Conservation (phyloP, 2,797 vertebrate genomes). For the Anguilla megastoma region DNA sequence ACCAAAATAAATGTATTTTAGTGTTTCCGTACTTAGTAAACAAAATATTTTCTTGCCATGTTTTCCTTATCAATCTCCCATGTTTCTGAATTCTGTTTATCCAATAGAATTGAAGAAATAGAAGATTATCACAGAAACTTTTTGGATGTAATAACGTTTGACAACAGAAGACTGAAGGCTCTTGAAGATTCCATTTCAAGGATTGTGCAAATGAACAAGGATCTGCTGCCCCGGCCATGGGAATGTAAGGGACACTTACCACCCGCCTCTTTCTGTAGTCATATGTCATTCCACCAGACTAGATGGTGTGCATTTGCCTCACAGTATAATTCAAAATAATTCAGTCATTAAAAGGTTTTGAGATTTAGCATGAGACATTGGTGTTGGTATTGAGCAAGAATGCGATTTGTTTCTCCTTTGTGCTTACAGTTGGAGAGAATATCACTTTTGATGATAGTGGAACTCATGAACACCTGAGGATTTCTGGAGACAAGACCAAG, state of each 20-base stretch:
- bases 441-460: constrained; percentile 40
- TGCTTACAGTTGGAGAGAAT: constrained; percentile 36
- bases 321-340: neutral
- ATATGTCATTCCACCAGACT: neutral
- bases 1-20: neutral
- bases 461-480: constrained; percentile 9
- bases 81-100: neutral
- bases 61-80: neutral
- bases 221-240: constrained; percentile 51
- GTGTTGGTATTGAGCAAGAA: neutral
- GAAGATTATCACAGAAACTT: constrained; percentile 36
- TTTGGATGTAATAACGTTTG: constrained; percentile 1
- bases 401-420: neutral
- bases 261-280: neutral
- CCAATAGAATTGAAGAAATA: constrained; percentile 31
- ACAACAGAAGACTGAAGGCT: constrained; percentile 37
- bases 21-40: neutral
- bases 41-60: neutral
- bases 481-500: constrained; percentile 34
- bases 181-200: constrained; percentile 40
- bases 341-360: neutral
- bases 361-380: too few species aligned
- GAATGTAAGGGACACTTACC: constrained; percentile 42
- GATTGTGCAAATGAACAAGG: constrained; percentile 33
- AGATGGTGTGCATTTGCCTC: neutral